phyloP scores from a whole-genome alignment of 2,888 invertebrate genomes.

The Chrysotoxum bicinctum region DNA sequence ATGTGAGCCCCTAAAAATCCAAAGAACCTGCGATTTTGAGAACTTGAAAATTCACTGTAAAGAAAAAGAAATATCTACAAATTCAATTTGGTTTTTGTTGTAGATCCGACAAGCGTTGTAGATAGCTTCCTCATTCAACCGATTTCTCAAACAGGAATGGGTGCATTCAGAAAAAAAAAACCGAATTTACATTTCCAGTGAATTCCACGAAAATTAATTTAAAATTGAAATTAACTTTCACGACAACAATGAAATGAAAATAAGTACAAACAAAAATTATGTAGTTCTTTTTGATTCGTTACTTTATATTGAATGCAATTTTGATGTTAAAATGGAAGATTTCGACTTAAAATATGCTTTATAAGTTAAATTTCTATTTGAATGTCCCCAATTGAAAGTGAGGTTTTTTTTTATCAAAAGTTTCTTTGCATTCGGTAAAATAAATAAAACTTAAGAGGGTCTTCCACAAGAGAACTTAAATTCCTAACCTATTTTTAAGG shows the following conservation, averaged over 20 bases:
- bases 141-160: not conserved
- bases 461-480: no score
- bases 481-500: no score
- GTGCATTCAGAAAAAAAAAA: constrained; percentile 18
- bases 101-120: not conserved
- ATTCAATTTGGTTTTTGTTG: constrained; percentile 45
- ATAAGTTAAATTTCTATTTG: no score
- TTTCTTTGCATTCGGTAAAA: no score
- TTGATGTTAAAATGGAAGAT: no score
- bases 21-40: constrained; percentile 40
- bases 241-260: not conserved
- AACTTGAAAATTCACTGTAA: constrained; percentile 22
- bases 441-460: no score
- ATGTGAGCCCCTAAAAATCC: not conserved
- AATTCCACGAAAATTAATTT: constrained; percentile 58
- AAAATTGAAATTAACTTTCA: constrained; percentile 36
- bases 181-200: not conserved
- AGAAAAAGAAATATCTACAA: constrained; percentile 48
- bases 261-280: not conserved
- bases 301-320: not conserved
- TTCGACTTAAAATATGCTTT: no score
- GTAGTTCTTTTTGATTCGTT: constrained; percentile 4
- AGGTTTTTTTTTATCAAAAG: no score
- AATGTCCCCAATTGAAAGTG: no score
- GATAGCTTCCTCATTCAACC: not conserved